These are phyloP conservation scores for Gastrophryne carolinensis DNA, from an alignment of 2,797 vertebrate species.

Conservation along the genomic window DNA sequence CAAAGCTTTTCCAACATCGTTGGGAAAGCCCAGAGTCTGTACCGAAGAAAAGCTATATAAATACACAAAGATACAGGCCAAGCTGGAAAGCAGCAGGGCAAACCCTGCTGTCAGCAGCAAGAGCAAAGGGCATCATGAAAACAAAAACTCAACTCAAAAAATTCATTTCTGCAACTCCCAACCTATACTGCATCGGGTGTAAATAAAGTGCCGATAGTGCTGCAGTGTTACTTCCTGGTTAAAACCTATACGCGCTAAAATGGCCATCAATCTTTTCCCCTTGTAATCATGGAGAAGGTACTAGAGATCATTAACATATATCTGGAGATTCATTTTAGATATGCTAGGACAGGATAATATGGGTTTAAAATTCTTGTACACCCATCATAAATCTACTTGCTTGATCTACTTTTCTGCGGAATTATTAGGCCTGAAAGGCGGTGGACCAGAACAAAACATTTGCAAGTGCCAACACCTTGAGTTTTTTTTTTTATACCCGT, in stretches of 20 bases:
- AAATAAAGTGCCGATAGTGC: slow-evolving; percentile 72
- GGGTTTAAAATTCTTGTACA: too few species aligned
- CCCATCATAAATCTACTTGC: too few species aligned
- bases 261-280: too few species aligned
- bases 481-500: too few species aligned
- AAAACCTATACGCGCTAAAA: background rate
- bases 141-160: slow-evolving; percentile 47
- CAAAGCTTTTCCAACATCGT: slow-evolving; percentile 91
- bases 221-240: background rate
- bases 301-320: too few species aligned
- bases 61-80: slow-evolving; percentile 99
- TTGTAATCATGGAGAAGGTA: too few species aligned
- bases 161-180: slow-evolving; percentile 67
- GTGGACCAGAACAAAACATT: too few species aligned
- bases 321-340: too few species aligned
- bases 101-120: slow-evolving; percentile 78
- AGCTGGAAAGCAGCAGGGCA: slow-evolving; percentile 74
- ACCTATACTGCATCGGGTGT: slow-evolving; percentile 68
- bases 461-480: too few species aligned
- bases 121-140: slow-evolving; percentile 73
- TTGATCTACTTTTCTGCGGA: too few species aligned
- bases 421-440: too few species aligned
- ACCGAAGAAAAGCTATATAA: slow-evolving; percentile 67
- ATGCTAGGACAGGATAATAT: too few species aligned
- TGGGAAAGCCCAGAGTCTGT: slow-evolving; percentile 92